Percentiles rank a stretch among this genome's conserved stretches.
phyloP scores from a whole-genome alignment of 1,140 invertebrate genomes.

The Cryptotermes secundus region DNA sequence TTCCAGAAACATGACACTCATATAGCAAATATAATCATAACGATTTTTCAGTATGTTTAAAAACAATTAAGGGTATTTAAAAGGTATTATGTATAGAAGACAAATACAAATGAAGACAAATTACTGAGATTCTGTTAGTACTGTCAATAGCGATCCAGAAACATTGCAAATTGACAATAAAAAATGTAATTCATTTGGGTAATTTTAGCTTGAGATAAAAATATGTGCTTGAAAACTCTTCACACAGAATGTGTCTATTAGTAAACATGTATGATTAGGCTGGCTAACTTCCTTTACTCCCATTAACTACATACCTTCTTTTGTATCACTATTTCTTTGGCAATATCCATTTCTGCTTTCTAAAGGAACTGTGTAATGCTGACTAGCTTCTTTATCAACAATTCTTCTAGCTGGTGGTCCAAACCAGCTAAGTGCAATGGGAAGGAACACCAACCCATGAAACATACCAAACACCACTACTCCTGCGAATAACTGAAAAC shows the following conservation, averaged over 20 bases:
- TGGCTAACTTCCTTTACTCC: not conserved
- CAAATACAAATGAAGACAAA: too few relatives aligned
- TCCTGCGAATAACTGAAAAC: constrained; percentile 52
- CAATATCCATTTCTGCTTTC: not conserved
- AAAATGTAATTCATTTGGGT: not conserved
- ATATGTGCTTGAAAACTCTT: not conserved
- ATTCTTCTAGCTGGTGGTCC: constrained; percentile 48
- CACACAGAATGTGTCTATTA: not conserved
- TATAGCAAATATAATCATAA: too few relatives aligned
- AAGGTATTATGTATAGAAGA: too few relatives aligned
- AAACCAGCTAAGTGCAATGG: constrained; percentile 55
- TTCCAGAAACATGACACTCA: too few relatives aligned
- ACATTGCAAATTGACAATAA: too few relatives aligned
- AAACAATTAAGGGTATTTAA: too few relatives aligned
- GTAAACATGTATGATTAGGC: not conserved
- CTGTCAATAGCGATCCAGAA: too few relatives aligned
- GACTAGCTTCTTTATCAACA: not conserved
- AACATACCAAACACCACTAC: constrained; percentile 60
- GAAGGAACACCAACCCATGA: constrained; percentile 58
- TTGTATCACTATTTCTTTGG: not conserved
- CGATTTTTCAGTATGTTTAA: too few relatives aligned
- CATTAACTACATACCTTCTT: not conserved
- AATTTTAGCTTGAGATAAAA: not conserved
- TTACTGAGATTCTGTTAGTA: too few relatives aligned
- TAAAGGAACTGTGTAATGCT: constrained; percentile 30